Conservation (phyloP, 1,140 invertebrate genomes). For the Ctenoplectra terminalis region DNA sequence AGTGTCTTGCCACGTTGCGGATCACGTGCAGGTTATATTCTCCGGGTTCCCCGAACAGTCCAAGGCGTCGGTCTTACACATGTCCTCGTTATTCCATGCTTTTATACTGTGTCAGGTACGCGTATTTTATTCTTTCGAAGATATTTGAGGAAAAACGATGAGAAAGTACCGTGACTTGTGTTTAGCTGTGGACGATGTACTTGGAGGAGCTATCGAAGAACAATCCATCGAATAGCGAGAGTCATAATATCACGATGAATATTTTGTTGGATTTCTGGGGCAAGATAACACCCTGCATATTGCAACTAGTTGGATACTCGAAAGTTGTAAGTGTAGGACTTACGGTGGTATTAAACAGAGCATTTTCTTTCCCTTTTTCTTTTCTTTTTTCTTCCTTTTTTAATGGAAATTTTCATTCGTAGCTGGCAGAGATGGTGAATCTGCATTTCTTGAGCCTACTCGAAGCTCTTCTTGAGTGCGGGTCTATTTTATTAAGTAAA, state of each 20-base stretch:
- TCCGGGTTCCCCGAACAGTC: constrained; percentile 98
- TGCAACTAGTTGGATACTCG: constrained; percentile 96
- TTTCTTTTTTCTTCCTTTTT: neutral
- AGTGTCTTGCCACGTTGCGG: constrained; percentile 97
- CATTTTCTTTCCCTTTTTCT: no score
- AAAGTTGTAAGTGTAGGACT: constrained; percentile 89
- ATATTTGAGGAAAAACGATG: no score
- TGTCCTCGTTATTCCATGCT: constrained; percentile 94
- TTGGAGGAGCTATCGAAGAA: constrained; percentile 93
- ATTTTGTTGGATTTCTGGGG: constrained; percentile 99
- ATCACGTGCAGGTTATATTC: constrained; percentile 97
- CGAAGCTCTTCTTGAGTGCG: constrained; percentile 97
- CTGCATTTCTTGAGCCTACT: constrained; percentile 97
- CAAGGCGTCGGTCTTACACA: constrained; percentile 94
- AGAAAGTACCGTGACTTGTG: constrained; percentile 23
- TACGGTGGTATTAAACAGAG: neutral
- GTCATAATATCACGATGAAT: constrained; percentile 88
- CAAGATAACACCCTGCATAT: constrained; percentile 96
- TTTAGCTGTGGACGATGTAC: constrained; percentile 98
- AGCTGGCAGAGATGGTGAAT: constrained; percentile 99
- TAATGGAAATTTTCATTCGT: constrained; percentile 57
- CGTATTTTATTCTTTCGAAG: constrained; percentile 61
- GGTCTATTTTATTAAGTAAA: constrained; percentile 95
- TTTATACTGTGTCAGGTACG: constrained; percentile 91
- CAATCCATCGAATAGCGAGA: constrained; percentile 87